These are phyloP conservation scores for Thera obeliscata DNA, from an alignment of 2,888 invertebrate genomes.

Conservation along the genomic window DNA sequence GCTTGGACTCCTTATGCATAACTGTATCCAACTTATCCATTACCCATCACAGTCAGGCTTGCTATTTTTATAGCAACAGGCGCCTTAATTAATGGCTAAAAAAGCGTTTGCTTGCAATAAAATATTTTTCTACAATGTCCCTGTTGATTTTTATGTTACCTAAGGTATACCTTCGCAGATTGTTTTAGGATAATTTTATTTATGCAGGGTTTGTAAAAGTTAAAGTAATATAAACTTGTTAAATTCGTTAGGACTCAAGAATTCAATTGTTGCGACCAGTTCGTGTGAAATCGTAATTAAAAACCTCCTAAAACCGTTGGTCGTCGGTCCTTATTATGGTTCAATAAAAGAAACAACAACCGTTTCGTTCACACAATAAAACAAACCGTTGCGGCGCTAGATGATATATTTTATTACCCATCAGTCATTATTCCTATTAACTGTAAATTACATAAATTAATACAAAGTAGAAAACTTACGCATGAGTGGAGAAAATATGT, in stretches of 20 bases:
- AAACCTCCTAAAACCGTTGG: conserved; percentile 23
- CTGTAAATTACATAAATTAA: background rate
- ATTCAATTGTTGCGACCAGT: conserved; percentile 22
- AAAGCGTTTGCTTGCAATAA: conserved; percentile 23
- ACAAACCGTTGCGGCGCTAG: conserved; percentile 15
- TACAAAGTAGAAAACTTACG: conserved; percentile 52
- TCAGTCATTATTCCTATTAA: background rate
- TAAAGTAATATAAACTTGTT: background rate
- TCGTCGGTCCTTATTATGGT: conserved; percentile 13
- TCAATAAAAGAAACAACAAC: conserved; percentile 27
- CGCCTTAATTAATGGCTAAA: conserved; percentile 1
- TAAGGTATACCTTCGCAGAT: conserved; percentile 1
- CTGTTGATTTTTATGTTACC: conserved; percentile 9
- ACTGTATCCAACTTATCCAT: too few species aligned
- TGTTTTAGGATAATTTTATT: background rate
- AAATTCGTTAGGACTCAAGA: conserved; percentile 1
- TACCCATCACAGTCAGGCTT: conserved; percentile 10
- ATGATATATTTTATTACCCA: conserved; percentile 1
- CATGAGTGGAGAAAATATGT: conserved; percentile 68
- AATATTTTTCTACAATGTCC: conserved; percentile 14
- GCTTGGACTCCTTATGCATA: too few species aligned
- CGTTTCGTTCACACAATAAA: conserved; percentile 24
- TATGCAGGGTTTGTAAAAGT: background rate
- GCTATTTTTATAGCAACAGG: conserved; percentile 20
- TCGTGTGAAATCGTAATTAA: conserved; percentile 27